Evolutionary conservation across 2,113 vertebrate genomes (phyloP).

Genomic region (Gymnorhina tibicen): DNA sequence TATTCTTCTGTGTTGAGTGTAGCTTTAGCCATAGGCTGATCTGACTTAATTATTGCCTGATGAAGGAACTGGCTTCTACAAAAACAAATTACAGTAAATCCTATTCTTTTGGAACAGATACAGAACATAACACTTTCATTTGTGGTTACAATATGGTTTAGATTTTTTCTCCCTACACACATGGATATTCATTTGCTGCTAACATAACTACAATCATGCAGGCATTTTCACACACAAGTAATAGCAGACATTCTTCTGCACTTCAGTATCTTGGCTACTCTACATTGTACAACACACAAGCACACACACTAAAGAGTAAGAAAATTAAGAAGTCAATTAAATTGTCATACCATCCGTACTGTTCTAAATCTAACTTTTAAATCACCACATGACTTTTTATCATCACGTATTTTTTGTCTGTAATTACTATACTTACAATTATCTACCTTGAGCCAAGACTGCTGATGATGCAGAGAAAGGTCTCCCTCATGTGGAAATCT

Average conservation of each 20-base stretch:
- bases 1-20: not conserved
- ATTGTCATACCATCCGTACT: not conserved
- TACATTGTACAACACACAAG: not conserved
- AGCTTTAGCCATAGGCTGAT: not conserved
- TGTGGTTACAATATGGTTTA: not conserved
- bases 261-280: not conserved
- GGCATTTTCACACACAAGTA: not conserved
- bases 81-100: not conserved
- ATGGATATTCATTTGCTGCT: not conserved
- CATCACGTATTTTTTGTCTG: not conserved
- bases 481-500: slow-evolving; percentile 44
- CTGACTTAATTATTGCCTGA: not conserved
- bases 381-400: not conserved
- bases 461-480: slow-evolving; percentile 6
- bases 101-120: not conserved
- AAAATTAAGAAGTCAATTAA: not conserved
- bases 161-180: not conserved
- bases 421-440: not conserved
- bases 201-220: not conserved
- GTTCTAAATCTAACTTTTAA: not conserved
- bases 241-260: not conserved
- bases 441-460: not conserved
- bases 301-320: not conserved
- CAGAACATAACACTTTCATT: not conserved
- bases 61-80: not conserved